Evolutionary conservation across 1,140 invertebrate genomes (phyloP), one percentile per base, ranked within the genome.

Genomic region (Zelostemma sp.): DNA sequence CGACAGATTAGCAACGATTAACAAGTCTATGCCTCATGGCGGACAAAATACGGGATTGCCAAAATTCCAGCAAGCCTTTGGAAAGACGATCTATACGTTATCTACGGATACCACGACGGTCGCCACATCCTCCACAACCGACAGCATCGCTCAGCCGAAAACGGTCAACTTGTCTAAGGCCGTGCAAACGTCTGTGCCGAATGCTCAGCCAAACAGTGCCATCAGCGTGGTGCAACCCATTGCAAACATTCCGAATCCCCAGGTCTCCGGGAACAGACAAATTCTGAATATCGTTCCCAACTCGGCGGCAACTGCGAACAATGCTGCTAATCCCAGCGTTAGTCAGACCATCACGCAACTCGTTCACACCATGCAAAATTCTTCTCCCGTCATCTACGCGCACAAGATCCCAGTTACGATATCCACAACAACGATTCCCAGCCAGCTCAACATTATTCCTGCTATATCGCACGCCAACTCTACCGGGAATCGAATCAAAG

Each of bases 41-140:
- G 75, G 83, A 76, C 84, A 87, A 79, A 77, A 88, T 80, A 74
- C 88, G 68, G 68, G 85, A 47, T 78, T 93, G 59, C 92, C 92
- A 1, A 93, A 93, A 79, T 93, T 93, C 78, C 91, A 93, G 73
- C 92, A 93, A 80, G 92, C 90, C 1, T 93, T 93, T 77, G 90
- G 92, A 4, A 92, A 92, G 80, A 86, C 84, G 1, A 86, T 87
- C 14, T 85, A 82, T 8, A 83, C 78, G 1, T 47, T 83, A 0
- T 75, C 81, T 1, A 78, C 78, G 0, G 78, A 86, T 9, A 67
- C 80, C 11, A 69, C 80, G 1, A 77, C 74, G 11, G 71, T 74
- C 3, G 72, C 78, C 0, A 61, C 74, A 0, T 74, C 76, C 5
- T 74, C 75, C 1, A 78, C 74, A 0, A 75, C 78, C 0, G 73